Conservation (phyloP, 2,113 vertebrate genomes). For the Pseudorhombus dupliciocellatus region DNA sequence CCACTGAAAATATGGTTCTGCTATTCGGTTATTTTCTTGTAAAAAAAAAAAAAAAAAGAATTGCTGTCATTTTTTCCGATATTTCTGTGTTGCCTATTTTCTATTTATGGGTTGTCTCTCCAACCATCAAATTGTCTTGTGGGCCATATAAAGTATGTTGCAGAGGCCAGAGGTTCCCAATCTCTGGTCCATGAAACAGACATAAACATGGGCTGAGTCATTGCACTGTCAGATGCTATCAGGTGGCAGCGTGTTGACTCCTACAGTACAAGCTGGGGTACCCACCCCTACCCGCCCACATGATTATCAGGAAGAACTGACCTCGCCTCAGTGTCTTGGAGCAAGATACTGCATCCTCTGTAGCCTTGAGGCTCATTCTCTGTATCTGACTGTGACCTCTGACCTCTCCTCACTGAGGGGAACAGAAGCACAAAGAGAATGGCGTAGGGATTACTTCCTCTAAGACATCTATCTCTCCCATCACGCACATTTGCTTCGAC, state of each 20-base stretch:
- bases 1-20: too few species aligned
- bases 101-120: too few species aligned
- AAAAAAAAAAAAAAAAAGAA: too few species aligned
- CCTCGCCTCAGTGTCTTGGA: neutral
- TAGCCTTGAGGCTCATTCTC: neutral
- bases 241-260: neutral
- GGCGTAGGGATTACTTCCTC: constrained; percentile 15
- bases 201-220: neutral
- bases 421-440: constrained; percentile 5
- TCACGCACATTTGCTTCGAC: neutral
- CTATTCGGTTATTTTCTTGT: too few species aligned
- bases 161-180: neutral
- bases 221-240: neutral
- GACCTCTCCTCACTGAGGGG: constrained; percentile 10
- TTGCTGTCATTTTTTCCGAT: too few species aligned
- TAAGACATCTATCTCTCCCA: constrained; percentile 10
- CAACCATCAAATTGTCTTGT: too few species aligned
- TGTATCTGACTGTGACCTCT: constrained; percentile 37
- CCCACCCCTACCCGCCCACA: neutral
- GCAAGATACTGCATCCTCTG: neutral
- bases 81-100: too few species aligned
- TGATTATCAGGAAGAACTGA: neutral
- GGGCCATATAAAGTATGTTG: too few species aligned
- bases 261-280: neutral
- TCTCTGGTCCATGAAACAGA: neutral